Evolutionary conservation across 1,140 invertebrate genomes (phyloP), one percentile per base, ranked within the genome.

Genomic region (Chymomyza costata): DNA sequence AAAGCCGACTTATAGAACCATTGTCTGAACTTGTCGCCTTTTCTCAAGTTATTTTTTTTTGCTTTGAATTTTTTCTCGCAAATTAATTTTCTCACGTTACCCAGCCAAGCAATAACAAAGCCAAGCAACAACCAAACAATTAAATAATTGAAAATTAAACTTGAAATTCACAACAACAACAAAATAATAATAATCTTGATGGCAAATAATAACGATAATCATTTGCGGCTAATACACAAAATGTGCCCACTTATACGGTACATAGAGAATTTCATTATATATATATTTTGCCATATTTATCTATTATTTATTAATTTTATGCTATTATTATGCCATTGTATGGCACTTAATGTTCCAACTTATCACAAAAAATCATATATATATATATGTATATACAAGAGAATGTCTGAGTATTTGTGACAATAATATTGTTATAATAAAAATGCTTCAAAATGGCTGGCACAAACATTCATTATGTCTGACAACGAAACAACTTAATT

Each of bases 401-500:
- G 48, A 63, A 53, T 44, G 41, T 39, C 69, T 68, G 68, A 61
- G 69, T 62, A 47, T 70, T 51, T 78, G 71, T 78, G 71, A 78
- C 71, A 78, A 78, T 78, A 76, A 78, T 66, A 71, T 78, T 66
- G 14, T 64, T 21, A 3, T 6, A 38, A 35, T 59, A 40, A 18
- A 39, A 15, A 6, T n/a, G 10, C 15, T n/a, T n/a, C 30, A 57
- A 45, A 61, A 61, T 52, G 44, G 37, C 17, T 19, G n/a, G 50
- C 50, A 65, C 60, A 55, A 61, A 64, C 67, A 51, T 55, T 55
- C 55, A 76, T 70, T 63, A 76, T 62, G 65, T 58, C 55, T 57
- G 57, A 53, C 58, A 80, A 54, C 67, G 54, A 66, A 76, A 76
- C 71, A 76, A 76, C 71, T 76, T 76, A 78, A 76, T 76, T 76